Conservation (phyloP, 2,113 vertebrate genomes). For the Pluvianellus socialis region DNA sequence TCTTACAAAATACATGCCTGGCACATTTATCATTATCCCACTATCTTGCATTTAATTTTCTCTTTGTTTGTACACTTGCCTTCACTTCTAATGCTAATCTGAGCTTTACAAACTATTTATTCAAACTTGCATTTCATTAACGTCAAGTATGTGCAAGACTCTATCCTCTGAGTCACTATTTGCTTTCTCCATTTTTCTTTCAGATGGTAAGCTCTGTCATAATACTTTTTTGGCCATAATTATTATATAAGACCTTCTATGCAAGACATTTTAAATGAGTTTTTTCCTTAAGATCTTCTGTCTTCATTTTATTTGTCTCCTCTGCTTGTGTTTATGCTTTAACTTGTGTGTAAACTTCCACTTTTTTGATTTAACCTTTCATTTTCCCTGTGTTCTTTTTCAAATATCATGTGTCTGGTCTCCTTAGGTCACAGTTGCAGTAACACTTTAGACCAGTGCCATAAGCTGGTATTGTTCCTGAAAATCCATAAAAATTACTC, state of each 20-base stretch:
- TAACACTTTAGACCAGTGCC: neutral
- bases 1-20: neutral
- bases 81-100: slow-evolving; percentile 28
- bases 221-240: neutral
- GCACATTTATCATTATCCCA: neutral
- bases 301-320: neutral
- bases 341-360: neutral
- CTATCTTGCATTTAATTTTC: slow-evolving; percentile 16
- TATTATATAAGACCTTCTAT: neutral
- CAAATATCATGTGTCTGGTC: neutral
- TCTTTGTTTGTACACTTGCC: neutral
- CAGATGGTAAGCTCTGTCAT: neutral
- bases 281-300: neutral
- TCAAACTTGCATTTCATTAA: slow-evolving; percentile 6
- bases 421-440: neutral
- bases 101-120: slow-evolving; percentile 2
- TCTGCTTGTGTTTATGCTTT: neutral
- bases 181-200: neutral
- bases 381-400: neutral
- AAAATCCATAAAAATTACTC: neutral
- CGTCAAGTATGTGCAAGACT: neutral
- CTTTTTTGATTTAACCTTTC: neutral
- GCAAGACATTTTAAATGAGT: neutral
- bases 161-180: neutral
- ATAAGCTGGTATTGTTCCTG: neutral